Evolutionary conservation across 2,888 invertebrate species (phyloP).

Genomic region (Hypselothyrea guttata): DNA sequence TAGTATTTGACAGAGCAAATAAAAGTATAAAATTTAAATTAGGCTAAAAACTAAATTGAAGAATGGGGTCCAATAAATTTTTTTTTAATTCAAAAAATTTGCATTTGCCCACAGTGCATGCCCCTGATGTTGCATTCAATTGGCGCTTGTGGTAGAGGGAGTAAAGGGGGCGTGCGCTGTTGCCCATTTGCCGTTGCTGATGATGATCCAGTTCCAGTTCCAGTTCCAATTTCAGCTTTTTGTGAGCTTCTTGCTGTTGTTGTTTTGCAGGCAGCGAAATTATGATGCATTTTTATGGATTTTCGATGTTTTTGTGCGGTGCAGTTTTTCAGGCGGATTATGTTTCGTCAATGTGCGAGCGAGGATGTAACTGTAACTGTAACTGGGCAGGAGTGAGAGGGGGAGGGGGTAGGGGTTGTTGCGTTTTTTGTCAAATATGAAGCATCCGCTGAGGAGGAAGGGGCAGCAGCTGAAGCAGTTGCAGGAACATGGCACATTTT

Average conservation of each 20-base stretch:
- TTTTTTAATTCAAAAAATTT: no score
- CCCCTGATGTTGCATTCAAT: no score
- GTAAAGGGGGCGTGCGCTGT: constrained; percentile 14
- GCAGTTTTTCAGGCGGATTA: constrained; percentile 57
- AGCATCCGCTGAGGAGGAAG: constrained; percentile 60
- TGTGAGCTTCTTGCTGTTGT: no score
- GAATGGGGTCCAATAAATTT: no score
- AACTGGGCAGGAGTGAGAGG: not conserved
- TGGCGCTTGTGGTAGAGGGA: not conserved
- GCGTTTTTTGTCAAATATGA: constrained; percentile 57
- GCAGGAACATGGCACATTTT: constrained; percentile 25
- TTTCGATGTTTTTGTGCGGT: constrained; percentile 80
- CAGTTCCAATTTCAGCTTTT: constrained; percentile 22
- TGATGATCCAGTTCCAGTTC: constrained; percentile 32
- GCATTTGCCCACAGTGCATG: no score
- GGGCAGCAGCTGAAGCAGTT: no score
- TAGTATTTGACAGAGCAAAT: no score
- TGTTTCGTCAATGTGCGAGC: constrained; percentile 60
- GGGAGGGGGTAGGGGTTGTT: constrained; percentile 13
- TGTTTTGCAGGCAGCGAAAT: constrained; percentile 62
- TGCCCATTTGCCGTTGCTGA: constrained; percentile 58
- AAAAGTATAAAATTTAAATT: no score
- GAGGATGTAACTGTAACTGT: constrained; percentile 47
- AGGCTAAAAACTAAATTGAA: no score
- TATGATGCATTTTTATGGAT: constrained; percentile 83